Evolutionary conservation across 2,113 vertebrate genomes (phyloP).

Genomic region (Isichthys henryi): DNA sequence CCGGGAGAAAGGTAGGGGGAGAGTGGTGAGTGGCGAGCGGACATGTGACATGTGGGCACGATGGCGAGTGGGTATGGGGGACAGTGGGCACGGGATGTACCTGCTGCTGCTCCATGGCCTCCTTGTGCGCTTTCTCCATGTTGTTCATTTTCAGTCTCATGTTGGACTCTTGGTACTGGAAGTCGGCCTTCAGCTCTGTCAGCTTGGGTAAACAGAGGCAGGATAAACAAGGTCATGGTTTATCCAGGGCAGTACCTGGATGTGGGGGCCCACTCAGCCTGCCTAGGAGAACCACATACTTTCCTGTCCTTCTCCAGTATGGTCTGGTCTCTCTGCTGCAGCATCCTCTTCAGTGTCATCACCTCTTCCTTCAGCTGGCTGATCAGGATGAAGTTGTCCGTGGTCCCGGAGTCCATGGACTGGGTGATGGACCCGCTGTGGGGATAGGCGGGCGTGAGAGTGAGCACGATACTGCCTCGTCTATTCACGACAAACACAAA

Average conservation of each 20-base stretch:
- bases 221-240: neutral
- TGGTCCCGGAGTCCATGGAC: conserved; percentile 94
- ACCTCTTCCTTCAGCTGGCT: conserved; percentile 99
- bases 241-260: neutral
- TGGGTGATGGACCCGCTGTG: conserved; percentile 95
- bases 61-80: neutral
- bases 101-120: conserved; percentile 91
- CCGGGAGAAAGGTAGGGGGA: neutral
- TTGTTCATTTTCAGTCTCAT: conserved; percentile 98
- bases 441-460: conserved; percentile 27
- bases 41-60: neutral
- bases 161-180: conserved; percentile 96
- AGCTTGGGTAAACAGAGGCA: conserved; percentile 62
- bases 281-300: conserved; percentile 48
- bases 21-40: too few relatives aligned
- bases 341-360: conserved; percentile 90
- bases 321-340: conserved; percentile 95
- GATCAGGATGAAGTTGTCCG: conserved; percentile 98
- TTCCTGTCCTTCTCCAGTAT: conserved; percentile 97
- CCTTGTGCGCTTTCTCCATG: conserved; percentile 97
- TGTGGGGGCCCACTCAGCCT: neutral
- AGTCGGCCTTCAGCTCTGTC: conserved; percentile 94
- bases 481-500: neutral
- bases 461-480: too few relatives aligned
- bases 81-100: conserved; percentile 42